A percentile compares a stretch with the other conserved stretches of the same genome.
Evolutionary conservation across 2,113 vertebrate genomes (phyloP).

Genomic region (Promerops cafer): DNA sequence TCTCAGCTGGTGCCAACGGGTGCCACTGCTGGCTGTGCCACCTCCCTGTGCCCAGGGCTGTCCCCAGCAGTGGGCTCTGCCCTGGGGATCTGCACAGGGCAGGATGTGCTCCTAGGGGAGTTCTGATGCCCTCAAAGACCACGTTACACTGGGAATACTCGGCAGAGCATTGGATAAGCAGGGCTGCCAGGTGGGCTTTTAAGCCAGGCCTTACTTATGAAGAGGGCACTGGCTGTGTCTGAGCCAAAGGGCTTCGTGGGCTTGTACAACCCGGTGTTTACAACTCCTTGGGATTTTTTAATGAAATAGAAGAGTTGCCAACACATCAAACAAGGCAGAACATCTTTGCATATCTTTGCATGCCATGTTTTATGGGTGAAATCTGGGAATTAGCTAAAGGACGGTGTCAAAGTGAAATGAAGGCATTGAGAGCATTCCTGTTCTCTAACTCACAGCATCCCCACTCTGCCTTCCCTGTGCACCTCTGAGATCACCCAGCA

Average conservation of each 20-base stretch:
- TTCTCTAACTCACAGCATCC: not conserved
- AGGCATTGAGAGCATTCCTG: not conserved
- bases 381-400: not conserved
- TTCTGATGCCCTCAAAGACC: not conserved
- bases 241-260: not conserved
- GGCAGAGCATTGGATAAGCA: not conserved
- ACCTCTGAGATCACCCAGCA: not conserved
- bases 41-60: not conserved
- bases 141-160: not conserved
- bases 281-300: not conserved
- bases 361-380: not conserved
- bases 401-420: not conserved
- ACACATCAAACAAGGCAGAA: not conserved
- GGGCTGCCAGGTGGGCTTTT: conserved; percentile 17
- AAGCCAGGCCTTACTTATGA: not conserved
- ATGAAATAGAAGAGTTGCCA: not conserved
- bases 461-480: accelerated
- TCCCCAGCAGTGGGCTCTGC: not conserved
- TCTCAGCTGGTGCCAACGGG: not conserved
- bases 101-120: not conserved
- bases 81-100: not conserved
- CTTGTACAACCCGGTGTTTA: not conserved
- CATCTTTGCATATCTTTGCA: not conserved
- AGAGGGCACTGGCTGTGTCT: not conserved
- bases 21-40: not conserved